These are phyloP conservation scores for Nowickia ferox DNA, from an alignment of 2,888 invertebrate species.

Conservation along the genomic window DNA sequence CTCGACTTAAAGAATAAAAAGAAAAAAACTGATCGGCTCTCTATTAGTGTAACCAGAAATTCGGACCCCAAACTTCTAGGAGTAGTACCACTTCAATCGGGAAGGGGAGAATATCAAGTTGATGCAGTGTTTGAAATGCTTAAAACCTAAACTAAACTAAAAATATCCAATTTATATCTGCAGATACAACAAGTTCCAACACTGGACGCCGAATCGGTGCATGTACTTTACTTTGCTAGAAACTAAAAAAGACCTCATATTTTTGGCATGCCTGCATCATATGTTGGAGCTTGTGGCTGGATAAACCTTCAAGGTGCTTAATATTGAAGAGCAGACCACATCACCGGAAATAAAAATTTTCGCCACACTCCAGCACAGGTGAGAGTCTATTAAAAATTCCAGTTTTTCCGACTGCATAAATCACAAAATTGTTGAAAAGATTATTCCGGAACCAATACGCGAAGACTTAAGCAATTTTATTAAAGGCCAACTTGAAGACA, in stretches of 20 bases:
- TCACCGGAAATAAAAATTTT: conserved; percentile 40
- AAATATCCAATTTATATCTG: conserved; percentile 25
- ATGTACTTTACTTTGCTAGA: conserved; percentile 12
- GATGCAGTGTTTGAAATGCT: conserved; percentile 27
- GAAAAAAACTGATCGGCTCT: too few relatives aligned
- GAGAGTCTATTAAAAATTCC: conserved; percentile 14
- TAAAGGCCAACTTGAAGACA: too few relatives aligned
- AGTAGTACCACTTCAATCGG: too few relatives aligned
- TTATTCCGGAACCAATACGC: not conserved
- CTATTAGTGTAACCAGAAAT: too few relatives aligned
- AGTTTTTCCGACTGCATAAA: conserved; percentile 15
- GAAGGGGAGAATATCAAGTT: conserved; percentile 2
- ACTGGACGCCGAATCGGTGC: conserved; percentile 13
- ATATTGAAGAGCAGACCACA: conserved; percentile 10
- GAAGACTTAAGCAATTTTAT: not conserved
- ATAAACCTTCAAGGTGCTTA: not conserved
- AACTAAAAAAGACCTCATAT: not conserved
- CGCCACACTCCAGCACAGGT: conserved; percentile 9
- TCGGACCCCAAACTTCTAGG: too few relatives aligned
- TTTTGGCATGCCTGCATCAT: too few relatives aligned
- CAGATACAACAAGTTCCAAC: conserved; percentile 11
- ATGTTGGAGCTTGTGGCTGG: too few relatives aligned
- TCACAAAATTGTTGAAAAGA: conserved; percentile 33
- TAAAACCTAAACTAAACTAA: conserved; percentile 14
- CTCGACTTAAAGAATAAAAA: too few relatives aligned